Conservation (phyloP, 1,140 invertebrate species). For the Drosophila bifasciata region DNA sequence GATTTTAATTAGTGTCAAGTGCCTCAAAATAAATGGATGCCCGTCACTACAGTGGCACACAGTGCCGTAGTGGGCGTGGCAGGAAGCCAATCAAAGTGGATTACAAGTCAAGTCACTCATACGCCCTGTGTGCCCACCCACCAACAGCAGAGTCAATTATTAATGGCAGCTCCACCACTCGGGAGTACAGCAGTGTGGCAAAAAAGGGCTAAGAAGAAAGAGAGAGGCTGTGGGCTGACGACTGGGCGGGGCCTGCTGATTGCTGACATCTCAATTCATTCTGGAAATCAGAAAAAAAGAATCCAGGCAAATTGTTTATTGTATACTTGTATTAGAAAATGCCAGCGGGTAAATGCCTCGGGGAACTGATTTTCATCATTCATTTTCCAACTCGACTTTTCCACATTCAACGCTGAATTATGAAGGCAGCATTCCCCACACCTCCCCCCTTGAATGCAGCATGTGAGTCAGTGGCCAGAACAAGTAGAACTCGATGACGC, state of each 20-base stretch:
- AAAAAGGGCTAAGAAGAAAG: slow-evolving; percentile 14
- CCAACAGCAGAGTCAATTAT: slow-evolving; percentile 51
- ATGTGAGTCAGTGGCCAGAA: slow-evolving; percentile 3
- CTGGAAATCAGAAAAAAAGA: slow-evolving; percentile 36
- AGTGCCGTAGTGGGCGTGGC: slow-evolving; percentile 8
- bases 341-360: slow-evolving; percentile 54
- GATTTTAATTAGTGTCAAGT: slow-evolving; percentile 78
- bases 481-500: slow-evolving; percentile 43
- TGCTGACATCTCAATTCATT: slow-evolving; percentile 70
- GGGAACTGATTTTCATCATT: slow-evolving; percentile 77
- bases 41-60: background rate
- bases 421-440: slow-evolving; percentile 36
- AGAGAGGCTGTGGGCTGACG: no score
- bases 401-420: slow-evolving; percentile 69
- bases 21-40: slow-evolving; percentile 45
- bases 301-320: slow-evolving; percentile 63
- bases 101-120: slow-evolving; percentile 58
- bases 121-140: slow-evolving; percentile 52
- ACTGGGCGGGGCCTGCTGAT: slow-evolving; percentile 40
- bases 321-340: slow-evolving; percentile 62
- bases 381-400: slow-evolving; percentile 61
- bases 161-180: slow-evolving; percentile 48
- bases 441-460: background rate
- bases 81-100: slow-evolving; percentile 52
- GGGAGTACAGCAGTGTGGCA: no score